Percentiles rank a stretch among this genome's conserved stretches.
phyloP scores from a whole-genome alignment of 2,797 vertebrate species.

The Centropyge bicolor region DNA sequence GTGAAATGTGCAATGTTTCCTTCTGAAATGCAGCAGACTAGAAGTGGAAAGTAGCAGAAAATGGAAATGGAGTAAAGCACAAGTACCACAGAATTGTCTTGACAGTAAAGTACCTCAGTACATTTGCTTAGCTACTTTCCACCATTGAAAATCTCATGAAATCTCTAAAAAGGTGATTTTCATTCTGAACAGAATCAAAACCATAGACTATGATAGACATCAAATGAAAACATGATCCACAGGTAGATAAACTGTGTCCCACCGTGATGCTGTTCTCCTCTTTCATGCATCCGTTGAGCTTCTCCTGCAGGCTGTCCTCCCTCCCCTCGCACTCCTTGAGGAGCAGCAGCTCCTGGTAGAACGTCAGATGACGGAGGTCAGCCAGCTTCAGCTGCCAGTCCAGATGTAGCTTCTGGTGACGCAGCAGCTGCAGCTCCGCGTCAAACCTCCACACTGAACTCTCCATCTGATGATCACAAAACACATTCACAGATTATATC shows the following conservation, averaged over 20 bases:
- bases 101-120: neutral
- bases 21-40: neutral
- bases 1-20: neutral
- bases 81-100: neutral
- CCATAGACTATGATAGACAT: neutral
- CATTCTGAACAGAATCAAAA: neutral
- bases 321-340: slow-evolving; percentile 89
- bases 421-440: slow-evolving; percentile 86
- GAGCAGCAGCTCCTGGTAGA: slow-evolving; percentile 91
- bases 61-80: neutral
- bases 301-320: slow-evolving; percentile 87
- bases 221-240: neutral
- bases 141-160: neutral
- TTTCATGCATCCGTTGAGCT: slow-evolving; percentile 73
- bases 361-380: slow-evolving; percentile 87
- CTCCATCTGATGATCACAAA: slow-evolving; percentile 84
- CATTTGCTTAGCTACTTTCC: neutral
- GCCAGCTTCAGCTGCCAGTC: slow-evolving; percentile 90
- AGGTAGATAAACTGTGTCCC: slow-evolving; percentile 8
- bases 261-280: slow-evolving; percentile 87
- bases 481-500: neutral
- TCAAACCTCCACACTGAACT: slow-evolving; percentile 86
- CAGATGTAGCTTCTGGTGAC: slow-evolving; percentile 87
- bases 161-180: neutral
- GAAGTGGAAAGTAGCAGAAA: neutral